Conservation (phyloP, 2,888 invertebrate species). For the Drosophila pseudotakahashii region DNA sequence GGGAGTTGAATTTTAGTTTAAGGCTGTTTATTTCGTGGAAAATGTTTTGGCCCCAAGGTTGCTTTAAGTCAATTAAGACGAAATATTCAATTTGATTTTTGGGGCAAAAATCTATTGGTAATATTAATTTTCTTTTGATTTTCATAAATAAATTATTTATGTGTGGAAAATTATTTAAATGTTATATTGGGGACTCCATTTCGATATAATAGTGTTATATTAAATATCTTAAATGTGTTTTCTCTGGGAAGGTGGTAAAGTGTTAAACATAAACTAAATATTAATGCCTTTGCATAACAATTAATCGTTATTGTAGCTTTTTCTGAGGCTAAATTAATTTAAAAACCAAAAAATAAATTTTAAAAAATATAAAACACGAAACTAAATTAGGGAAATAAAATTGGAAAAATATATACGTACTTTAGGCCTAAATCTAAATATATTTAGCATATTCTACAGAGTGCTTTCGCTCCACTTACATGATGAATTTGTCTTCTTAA, state of each 20-base stretch:
- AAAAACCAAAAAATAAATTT: too few relatives aligned
- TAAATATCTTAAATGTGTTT: background rate
- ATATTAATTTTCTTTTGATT: background rate
- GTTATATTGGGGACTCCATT: too few relatives aligned
- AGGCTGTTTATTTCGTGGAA: background rate
- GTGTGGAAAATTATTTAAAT: too few relatives aligned
- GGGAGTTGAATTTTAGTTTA: constrained; percentile 3
- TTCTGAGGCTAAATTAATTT: too few relatives aligned
- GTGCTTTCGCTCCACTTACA: constrained; percentile 3
- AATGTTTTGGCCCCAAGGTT: background rate
- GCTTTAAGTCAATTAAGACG: background rate
- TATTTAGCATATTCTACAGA: background rate
- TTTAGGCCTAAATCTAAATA: background rate
- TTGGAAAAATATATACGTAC: background rate
- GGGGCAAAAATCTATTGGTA: background rate
- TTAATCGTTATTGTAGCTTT: too few relatives aligned
- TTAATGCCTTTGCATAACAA: too few relatives aligned
- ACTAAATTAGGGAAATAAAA: background rate
- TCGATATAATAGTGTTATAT: too few relatives aligned
- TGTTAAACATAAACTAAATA: background rate
- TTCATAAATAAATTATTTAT: too few relatives aligned
- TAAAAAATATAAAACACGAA: background rate
- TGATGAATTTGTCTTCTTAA: constrained; percentile 4
- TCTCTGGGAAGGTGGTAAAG: background rate
- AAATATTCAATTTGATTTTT: background rate